Evolutionary conservation across 2,888 invertebrate genomes (phyloP).

Genomic region (Phalera bucephala): DNA sequence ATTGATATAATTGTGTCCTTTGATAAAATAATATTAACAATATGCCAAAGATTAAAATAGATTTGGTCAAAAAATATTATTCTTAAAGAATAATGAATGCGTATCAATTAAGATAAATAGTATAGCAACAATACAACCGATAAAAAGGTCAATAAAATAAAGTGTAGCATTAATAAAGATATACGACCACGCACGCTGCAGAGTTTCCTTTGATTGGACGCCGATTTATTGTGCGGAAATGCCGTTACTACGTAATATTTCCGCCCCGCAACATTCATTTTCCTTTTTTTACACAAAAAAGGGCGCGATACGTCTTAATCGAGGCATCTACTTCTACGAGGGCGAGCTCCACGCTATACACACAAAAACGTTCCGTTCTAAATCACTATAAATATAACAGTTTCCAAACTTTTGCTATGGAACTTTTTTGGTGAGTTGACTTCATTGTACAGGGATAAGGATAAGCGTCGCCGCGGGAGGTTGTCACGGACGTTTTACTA

Average conservation of each 20-base stretch:
- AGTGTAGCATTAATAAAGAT: conserved; percentile 80
- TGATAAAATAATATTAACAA: too few relatives aligned
- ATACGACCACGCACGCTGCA: conserved; percentile 59
- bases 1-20: too few relatives aligned
- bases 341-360: conserved; percentile 28
- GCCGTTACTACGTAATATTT: conserved; percentile 82
- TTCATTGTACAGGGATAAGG: conserved; percentile 10
- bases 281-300: conserved; percentile 80
- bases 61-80: too few relatives aligned
- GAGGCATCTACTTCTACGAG: conserved; percentile 47
- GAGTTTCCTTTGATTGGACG: conserved; percentile 80
- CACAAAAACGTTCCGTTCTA: conserved; percentile 5
- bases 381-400: conserved; percentile 5
- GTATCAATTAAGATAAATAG: conserved; percentile 68
- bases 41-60: too few relatives aligned
- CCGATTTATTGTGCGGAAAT: conserved; percentile 83
- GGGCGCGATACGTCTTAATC: conserved; percentile 81
- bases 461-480: conserved; percentile 14
- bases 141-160: conserved; percentile 79
- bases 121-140: conserved; percentile 64
- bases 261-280: conserved; percentile 79
- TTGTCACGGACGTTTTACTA: conserved; percentile 9
- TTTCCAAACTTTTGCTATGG: conserved; percentile 6
- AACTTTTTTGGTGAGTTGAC: conserved; percentile 26
- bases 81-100: conserved; percentile 23